A percentile compares a stretch with the other conserved stretches of the same genome.
Evolutionary conservation across 2,797 vertebrate species (phyloP).

Genomic region (Leucoraja ocellata): DNA sequence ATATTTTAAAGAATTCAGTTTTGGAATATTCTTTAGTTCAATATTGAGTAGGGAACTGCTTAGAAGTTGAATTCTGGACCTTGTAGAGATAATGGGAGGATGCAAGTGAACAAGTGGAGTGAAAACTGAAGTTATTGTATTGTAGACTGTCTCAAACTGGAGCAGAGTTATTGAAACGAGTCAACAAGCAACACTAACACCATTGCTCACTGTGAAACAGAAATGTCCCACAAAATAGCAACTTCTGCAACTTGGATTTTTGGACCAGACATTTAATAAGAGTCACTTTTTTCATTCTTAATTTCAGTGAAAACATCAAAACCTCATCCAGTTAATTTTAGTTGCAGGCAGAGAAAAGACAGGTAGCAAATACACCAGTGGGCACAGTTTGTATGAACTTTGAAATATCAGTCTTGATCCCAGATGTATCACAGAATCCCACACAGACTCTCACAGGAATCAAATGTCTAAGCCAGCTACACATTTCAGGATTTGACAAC

Average conservation of each 20-base stretch:
- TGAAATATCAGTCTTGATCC: neutral
- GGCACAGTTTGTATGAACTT: neutral
- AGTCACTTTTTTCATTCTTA: constrained; percentile 1
- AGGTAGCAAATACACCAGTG: too few species aligned
- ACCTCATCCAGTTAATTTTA: neutral
- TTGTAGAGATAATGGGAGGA: too few species aligned
- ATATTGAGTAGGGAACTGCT: neutral
- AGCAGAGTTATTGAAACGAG: neutral
- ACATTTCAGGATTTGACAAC: neutral
- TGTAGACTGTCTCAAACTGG: neutral
- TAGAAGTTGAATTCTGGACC: neutral
- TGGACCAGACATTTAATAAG: neutral
- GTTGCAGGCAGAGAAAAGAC: neutral
- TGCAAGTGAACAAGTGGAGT: neutral
- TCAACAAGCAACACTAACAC: neutral
- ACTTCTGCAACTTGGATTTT: neutral
- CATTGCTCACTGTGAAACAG: neutral
- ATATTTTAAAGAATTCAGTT: neutral
- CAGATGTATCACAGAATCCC: neutral
- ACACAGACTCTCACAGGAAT: neutral
- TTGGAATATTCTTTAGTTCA: neutral
- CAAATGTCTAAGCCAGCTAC: neutral
- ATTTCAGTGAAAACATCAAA: neutral
- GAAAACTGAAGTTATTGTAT: neutral
- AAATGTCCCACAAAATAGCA: neutral